Conservation (phyloP, 2,113 vertebrate species). For the Ailuropoda melanoleuca region DNA sequence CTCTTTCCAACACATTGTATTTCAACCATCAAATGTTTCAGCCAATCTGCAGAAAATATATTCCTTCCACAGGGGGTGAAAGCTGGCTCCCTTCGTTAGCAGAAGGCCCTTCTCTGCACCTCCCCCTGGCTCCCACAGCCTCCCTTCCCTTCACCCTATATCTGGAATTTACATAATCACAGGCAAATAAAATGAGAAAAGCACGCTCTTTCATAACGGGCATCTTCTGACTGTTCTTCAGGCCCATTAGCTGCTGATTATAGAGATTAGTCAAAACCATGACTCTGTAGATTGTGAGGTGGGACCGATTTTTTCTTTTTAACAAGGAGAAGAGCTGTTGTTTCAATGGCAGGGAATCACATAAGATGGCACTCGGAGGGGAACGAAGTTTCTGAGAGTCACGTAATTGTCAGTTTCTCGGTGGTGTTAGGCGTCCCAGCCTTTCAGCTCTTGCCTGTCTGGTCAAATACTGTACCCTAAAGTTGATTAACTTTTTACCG, state of each 20-base stretch:
- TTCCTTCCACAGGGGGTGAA: background rate
- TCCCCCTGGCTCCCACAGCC: background rate
- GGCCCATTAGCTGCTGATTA: slow-evolving; percentile 76
- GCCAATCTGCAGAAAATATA: slow-evolving; percentile 48
- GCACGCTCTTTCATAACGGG: slow-evolving; percentile 64
- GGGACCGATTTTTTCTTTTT: slow-evolving; percentile 59
- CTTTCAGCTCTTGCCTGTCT: background rate
- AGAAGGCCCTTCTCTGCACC: background rate
- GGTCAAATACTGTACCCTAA: slow-evolving; percentile 14
- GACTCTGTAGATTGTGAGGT: slow-evolving; percentile 62
- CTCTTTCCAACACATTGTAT: background rate
- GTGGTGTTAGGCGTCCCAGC: background rate
- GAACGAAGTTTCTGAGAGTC: slow-evolving; percentile 41
- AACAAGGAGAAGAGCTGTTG: slow-evolving; percentile 69
- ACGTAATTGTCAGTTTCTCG: background rate
- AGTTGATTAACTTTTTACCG: background rate
- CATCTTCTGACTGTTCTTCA: slow-evolving; percentile 69
- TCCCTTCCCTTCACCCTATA: background rate
- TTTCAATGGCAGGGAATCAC: slow-evolving; percentile 58
- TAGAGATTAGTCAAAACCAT: slow-evolving; percentile 67
- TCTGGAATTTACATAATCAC: slow-evolving; percentile 70
- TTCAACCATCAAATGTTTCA: background rate
- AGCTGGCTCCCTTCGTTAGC: background rate
- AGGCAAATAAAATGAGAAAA: slow-evolving; percentile 64
- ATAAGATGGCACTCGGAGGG: slow-evolving; percentile 42